phyloP scores from a whole-genome alignment of 2,113 vertebrate genomes.

The Gymnarchus niloticus region DNA sequence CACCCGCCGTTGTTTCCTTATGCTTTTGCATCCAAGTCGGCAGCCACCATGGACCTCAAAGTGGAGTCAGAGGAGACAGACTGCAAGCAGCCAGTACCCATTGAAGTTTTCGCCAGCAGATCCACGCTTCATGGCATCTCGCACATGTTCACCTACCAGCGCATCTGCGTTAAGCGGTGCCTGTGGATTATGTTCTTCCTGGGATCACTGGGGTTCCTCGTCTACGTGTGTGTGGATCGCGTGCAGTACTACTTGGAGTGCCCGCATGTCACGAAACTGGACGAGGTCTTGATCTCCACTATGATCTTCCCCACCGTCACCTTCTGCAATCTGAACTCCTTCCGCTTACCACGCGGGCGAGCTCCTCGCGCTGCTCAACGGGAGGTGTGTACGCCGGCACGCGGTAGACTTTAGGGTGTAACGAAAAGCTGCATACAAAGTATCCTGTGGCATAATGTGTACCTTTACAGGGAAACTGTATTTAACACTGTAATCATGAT shows the following conservation, averaged over 20 bases:
- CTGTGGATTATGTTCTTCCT: constrained; percentile 92
- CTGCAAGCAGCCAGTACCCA: constrained; percentile 74
- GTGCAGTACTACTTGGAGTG: constrained; percentile 95
- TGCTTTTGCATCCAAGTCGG: background rate
- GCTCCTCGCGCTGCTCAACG: constrained; percentile 91
- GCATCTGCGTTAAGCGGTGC: constrained; percentile 81
- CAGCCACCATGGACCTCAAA: constrained; percentile 80
- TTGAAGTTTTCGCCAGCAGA: constrained; percentile 93
- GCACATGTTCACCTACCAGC: constrained; percentile 96
- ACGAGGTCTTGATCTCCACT: constrained; percentile 79
- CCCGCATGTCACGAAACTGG: constrained; percentile 95
- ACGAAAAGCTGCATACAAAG: background rate
- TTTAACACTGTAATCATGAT: background rate
- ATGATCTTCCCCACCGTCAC: constrained; percentile 90
- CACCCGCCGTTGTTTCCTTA: background rate
- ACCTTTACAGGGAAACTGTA: background rate
- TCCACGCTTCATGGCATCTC: constrained; percentile 96
- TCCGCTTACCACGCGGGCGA: constrained; percentile 97
- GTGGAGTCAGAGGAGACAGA: constrained; percentile 85
- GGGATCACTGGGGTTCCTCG: constrained; percentile 79
- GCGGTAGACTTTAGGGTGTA: background rate
- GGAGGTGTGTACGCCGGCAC: constrained; percentile 73
- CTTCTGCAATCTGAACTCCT: constrained; percentile 98
- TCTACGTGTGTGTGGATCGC: constrained; percentile 86
- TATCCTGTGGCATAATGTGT: background rate